Conservation (phyloP, 2,888 invertebrate species). For the Yponomeuta malinellus region DNA sequence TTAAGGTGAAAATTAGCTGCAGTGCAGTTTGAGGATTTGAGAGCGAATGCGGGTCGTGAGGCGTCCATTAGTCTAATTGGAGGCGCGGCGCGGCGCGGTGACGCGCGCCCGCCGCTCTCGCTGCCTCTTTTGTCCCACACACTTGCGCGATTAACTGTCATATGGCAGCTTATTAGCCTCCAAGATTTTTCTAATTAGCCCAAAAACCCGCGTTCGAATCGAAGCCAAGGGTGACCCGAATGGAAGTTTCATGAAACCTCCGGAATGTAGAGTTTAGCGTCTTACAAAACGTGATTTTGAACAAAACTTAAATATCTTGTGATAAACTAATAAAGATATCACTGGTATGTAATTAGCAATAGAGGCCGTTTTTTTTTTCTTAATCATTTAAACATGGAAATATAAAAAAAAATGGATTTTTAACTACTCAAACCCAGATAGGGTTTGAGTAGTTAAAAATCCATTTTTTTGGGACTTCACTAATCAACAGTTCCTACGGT, state of each 20-base stretch:
- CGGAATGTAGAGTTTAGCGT: too few relatives aligned
- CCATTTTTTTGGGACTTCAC: neutral
- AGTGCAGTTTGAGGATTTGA: constrained; percentile 13
- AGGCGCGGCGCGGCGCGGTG: constrained; percentile 10
- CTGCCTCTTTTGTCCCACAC: constrained; percentile 37
- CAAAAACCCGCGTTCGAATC: neutral
- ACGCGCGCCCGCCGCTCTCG: neutral
- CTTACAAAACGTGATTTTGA: too few relatives aligned
- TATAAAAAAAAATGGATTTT: too few relatives aligned
- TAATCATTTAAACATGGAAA: neutral
- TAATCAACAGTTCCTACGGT: neutral
- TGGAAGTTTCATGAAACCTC: too few relatives aligned
- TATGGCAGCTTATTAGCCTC: constrained; percentile 71
- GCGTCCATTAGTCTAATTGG: constrained; percentile 13
- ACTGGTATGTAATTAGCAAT: too few relatives aligned
- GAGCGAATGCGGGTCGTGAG: constrained; percentile 10
- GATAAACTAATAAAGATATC: too few relatives aligned
- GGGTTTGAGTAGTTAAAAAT: neutral
- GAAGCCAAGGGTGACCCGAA: too few relatives aligned
- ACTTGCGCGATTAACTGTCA: constrained; percentile 30
- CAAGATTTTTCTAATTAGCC: constrained; percentile 1
- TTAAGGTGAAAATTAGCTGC: constrained; percentile 18
- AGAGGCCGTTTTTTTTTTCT: too few relatives aligned
- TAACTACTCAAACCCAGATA: too few relatives aligned
- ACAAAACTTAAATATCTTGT: too few relatives aligned